These are phyloP conservation scores for Phenganax subtilis DNA, from an alignment of 92 coral and sea anemone genomes.

Conservation along the genomic window DNA sequence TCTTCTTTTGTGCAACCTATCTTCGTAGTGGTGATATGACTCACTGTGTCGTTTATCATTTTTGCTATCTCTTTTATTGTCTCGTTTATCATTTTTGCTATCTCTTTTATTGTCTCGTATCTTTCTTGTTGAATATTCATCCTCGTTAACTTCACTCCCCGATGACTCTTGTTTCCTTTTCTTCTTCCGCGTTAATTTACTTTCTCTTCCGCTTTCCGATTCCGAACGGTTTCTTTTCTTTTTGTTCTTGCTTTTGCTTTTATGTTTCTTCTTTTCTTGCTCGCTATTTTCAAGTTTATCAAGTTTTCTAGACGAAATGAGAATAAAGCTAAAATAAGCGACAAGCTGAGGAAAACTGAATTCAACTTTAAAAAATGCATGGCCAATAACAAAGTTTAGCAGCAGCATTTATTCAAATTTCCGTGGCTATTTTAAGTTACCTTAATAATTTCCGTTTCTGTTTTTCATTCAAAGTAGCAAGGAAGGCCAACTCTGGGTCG, in stretches of 20 bases:
- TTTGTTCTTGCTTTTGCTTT: slow-evolving; percentile 2
- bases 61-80: neutral
- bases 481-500: slow-evolving; percentile 85
- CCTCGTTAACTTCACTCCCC: slow-evolving; percentile 1
- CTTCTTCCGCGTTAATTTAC: slow-evolving; percentile 6
- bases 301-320: slow-evolving; percentile 9
- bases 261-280: neutral
- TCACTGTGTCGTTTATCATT: neutral
- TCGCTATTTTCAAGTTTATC: slow-evolving; percentile 27
- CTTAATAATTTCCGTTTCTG: slow-evolving; percentile 85
- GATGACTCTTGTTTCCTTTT: slow-evolving; percentile 15
- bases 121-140: slow-evolving; percentile 1
- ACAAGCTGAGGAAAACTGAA: slow-evolving; percentile 12
- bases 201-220: slow-evolving; percentile 18
- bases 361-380: slow-evolving; percentile 5
- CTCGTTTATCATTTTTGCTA: neutral
- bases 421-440: slow-evolving; percentile 27
- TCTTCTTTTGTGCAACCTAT: slow-evolving; percentile 2
- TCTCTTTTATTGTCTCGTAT: neutral
- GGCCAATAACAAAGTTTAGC: neutral
- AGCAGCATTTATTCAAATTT: neutral
- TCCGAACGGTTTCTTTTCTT: slow-evolving; percentile 18
- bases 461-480: slow-evolving; percentile 84
- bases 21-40: neutral
- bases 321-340: neutral